A percentile compares a stretch with the other conserved stretches of the same genome.
Evolutionary conservation across 2,888 invertebrate genomes (phyloP).

Genomic region (Disparrhopalites patrizii): DNA sequence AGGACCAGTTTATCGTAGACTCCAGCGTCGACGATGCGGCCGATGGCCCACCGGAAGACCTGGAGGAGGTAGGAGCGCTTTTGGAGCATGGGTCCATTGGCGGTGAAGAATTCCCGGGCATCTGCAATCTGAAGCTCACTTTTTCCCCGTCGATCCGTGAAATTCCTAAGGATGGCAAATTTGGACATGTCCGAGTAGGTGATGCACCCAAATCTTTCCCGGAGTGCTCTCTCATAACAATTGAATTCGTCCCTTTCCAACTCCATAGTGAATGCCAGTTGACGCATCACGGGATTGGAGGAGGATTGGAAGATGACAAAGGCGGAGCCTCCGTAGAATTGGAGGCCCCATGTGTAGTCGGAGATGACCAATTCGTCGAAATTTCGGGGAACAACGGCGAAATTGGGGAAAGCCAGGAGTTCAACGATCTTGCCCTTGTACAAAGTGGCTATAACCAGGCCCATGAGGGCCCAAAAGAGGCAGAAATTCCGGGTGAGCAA

Average conservation of each 20-base stretch:
- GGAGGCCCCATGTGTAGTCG: neutral
- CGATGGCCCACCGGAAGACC: neutral
- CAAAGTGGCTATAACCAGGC: neutral
- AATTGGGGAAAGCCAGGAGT: neutral
- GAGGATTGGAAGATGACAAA: neutral
- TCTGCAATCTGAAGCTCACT: neutral
- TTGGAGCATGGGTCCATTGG: neutral
- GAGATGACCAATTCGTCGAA: neutral
- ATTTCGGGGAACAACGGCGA: neutral
- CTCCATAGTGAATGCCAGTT: neutral
- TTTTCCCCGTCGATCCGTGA: neutral
- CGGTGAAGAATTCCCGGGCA: neutral
- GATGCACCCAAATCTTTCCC: neutral
- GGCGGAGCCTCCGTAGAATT: neutral
- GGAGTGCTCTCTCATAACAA: neutral
- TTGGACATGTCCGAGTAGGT: neutral
- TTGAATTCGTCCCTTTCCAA: neutral
- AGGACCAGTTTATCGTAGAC: neutral
- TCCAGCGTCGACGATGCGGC: neutral
- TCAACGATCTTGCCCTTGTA: neutral
- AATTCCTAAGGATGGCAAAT: neutral
- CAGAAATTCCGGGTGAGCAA: neutral
- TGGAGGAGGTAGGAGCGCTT: neutral
- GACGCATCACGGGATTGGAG: neutral
- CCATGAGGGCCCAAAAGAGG: neutral